Evolutionary conservation across 2,888 invertebrate genomes (phyloP).

Genomic region (Anthophora plumipes): DNA sequence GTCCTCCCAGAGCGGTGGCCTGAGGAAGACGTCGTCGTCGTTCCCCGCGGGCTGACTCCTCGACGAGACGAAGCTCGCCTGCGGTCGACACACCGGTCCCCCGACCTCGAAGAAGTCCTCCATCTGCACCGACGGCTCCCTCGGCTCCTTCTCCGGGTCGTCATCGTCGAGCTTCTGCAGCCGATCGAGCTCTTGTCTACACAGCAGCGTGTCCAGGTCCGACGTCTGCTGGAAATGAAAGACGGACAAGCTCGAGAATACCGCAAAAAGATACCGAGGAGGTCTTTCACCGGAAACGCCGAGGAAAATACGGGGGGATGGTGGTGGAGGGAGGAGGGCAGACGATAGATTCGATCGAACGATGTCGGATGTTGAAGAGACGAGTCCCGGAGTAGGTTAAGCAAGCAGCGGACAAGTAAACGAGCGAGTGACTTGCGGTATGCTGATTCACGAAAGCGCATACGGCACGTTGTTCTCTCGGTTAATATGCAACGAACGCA

Average conservation of each 20-base stretch:
- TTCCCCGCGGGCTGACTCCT: constrained; percentile 85
- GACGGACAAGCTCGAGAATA: constrained; percentile 11
- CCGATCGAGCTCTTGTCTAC: constrained; percentile 90
- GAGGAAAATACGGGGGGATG: too few relatives aligned
- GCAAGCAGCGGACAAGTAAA: constrained; percentile 59
- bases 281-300: too few relatives aligned
- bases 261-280: too few relatives aligned
- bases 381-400: constrained; percentile 47
- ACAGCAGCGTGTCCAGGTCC: constrained; percentile 92
- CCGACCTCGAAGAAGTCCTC: constrained; percentile 89
- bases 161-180: constrained; percentile 88
- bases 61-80: constrained; percentile 86
- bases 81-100: constrained; percentile 77
- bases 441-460: constrained; percentile 76
- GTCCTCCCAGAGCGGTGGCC: constrained; percentile 96
- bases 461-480: constrained; percentile 63
- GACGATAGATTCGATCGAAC: constrained; percentile 4
- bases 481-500: constrained; percentile 80
- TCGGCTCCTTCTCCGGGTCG: constrained; percentile 83
- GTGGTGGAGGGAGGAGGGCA: too few relatives aligned
- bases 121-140: constrained; percentile 87
- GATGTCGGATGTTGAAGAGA: constrained; percentile 3
- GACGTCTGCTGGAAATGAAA: constrained; percentile 87
- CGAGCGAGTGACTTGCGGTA: constrained; percentile 80
- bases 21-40: constrained; percentile 94